Base-by-base conservation (phyloP, 2,797 vertebrate genomes). In the Tokudaia muenninki region DNA sequence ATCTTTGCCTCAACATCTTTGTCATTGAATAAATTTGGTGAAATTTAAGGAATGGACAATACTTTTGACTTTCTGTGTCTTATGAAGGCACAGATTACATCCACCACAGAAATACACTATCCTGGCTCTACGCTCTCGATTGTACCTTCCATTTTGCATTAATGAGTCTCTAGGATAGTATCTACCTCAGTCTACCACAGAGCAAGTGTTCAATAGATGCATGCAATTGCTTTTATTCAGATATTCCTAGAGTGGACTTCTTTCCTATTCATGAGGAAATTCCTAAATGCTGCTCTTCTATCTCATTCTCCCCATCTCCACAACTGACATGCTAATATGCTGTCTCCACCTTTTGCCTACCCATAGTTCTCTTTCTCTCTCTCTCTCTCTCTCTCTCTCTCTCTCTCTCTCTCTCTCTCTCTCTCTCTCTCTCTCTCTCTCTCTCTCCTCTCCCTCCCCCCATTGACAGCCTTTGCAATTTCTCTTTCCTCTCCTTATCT, bases 21-120 rank as follows among this genome's bases (percentile, higher is more conserved):
- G 91, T 37, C 52, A 44, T 61, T 96, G 86, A 88, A 96, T 84
- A 80, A 70, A 12, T 75, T 94, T 96, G 90, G 70, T 91, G 65
- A 50, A 87, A 89, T 80, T 31, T 52, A 26, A 41, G 80, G 29
- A 82, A n/a, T 24, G 67, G 67, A 65, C 26, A 80, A 14, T 19
- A 95, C 52, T 92, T 86, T 47, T 50, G 26, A 16, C 13, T 94
- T 94, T 82, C 47, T 94, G 8, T 89, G 11, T 84, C 29, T 94
- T 83, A 22, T 7, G 24, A 26, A 82, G 80, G 70, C 57, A 22
- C 57, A 77, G 61, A 59, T 92, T 90, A 70, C 70, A 72, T 19
- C 14, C 87, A 24, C 19, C 63, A 44, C 67, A 77, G 37, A 77
- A 55, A 82, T 34, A 92, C 19, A 55, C 11, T 67, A 12, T 65